Percentiles rank a stretch among this genome's conserved stretches.
These are phyloP conservation scores for Holothuria glaberrima DNA, from an alignment of 35 echinoderm and acorn worm species.

Conservation along the genomic window DNA sequence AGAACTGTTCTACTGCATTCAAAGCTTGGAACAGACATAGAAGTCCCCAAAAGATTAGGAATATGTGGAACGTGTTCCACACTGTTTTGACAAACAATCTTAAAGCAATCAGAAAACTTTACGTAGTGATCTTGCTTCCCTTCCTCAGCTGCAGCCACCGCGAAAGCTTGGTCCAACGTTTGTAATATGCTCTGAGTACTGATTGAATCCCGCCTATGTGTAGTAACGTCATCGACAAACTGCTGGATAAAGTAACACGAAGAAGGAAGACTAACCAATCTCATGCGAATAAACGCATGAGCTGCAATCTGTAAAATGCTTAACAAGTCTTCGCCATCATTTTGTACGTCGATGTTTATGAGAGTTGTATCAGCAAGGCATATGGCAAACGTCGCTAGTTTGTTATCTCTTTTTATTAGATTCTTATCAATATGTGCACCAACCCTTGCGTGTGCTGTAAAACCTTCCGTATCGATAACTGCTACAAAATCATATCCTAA, in stretches of 20 bases:
- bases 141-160: constrained; percentile 5
- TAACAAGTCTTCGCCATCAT: background rate
- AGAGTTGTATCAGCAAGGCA: constrained; percentile 41
- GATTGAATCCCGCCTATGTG: background rate
- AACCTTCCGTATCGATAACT: constrained; percentile 58
- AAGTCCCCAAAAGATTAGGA: constrained; percentile 30
- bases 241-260: too few relatives aligned
- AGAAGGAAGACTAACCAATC: background rate
- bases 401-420: constrained; percentile 1
- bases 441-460: background rate
- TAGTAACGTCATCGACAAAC: too few relatives aligned
- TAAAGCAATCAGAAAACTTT: constrained; percentile 16
- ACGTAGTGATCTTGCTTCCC: background rate
- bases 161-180: constrained; percentile 38
- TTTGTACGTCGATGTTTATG: constrained; percentile 48
- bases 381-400: constrained; percentile 42
- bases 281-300: constrained; percentile 54
- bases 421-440: background rate
- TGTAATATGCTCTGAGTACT: background rate
- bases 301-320: constrained; percentile 53
- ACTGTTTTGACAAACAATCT: background rate
- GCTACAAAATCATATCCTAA: constrained; percentile 22
- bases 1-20: constrained; percentile 27
- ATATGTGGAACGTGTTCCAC: background rate
- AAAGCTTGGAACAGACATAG: background rate